Conservation (phyloP, 2,797 vertebrate species). For the Sebastes nivosus region DNA sequence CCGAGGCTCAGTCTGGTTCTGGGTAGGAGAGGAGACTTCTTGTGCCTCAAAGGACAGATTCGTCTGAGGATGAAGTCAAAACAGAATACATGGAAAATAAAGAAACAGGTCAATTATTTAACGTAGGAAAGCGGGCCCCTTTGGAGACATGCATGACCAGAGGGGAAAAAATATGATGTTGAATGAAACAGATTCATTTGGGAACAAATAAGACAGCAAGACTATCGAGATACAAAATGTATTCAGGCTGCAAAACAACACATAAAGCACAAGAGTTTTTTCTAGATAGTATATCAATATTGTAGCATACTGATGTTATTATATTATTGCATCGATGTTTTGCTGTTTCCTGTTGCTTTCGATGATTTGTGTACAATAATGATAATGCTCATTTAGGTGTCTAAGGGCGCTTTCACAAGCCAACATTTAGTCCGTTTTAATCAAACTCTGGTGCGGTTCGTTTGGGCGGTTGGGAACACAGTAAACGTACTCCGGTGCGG, state of each 20-base stretch:
- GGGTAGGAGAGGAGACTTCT: slow-evolving; percentile 72
- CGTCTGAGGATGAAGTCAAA: slow-evolving; percentile 60
- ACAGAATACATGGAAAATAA: background rate
- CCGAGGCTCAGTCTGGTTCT: slow-evolving; percentile 53
- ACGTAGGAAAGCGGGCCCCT: background rate
- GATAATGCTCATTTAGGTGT: background rate
- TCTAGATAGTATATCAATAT: background rate
- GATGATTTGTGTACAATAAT: background rate
- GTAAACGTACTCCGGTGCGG: no score
- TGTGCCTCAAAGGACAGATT: slow-evolving; percentile 82
- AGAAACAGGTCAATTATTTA: background rate
- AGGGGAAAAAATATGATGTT: background rate
- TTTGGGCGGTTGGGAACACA: no score
- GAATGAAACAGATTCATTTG: background rate
- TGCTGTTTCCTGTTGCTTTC: background rate
- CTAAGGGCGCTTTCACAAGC: no score
- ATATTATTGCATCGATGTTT: background rate
- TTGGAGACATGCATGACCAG: background rate
- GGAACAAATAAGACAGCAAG: background rate
- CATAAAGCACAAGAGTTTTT: background rate
- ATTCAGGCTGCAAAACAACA: background rate
- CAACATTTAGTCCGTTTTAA: no score
- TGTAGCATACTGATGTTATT: background rate
- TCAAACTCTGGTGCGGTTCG: no score
- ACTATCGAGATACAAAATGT: background rate